Evolutionary conservation across 2,797 vertebrate species (phyloP).

Genomic region (Sternarchorhynchus goeldii): DNA sequence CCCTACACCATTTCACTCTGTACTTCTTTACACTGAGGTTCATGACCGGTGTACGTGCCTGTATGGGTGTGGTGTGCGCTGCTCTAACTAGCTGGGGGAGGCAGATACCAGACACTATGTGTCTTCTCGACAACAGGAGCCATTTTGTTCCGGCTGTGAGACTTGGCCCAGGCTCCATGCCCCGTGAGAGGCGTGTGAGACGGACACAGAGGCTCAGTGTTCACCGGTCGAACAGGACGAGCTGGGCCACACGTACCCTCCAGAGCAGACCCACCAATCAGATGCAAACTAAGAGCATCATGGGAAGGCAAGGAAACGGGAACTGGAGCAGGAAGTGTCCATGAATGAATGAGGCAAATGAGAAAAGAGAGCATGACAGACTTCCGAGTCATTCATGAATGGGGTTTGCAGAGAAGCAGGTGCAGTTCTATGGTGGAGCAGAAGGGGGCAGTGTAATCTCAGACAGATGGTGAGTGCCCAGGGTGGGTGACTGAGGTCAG

Average conservation of each 20-base stretch:
- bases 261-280: background rate
- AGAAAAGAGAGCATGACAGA: background rate
- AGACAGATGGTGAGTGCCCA: constrained; percentile 6
- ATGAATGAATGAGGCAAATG: background rate
- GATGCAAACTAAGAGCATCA: background rate
- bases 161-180: constrained; percentile 10
- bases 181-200: background rate
- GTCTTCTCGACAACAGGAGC: constrained; percentile 22
- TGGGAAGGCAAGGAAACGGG: background rate
- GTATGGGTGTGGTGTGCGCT: background rate
- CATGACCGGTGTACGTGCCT: background rate
- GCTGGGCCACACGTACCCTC: constrained; percentile 7
- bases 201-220: constrained; percentile 17
- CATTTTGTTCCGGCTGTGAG: constrained; percentile 10
- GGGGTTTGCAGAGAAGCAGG: background rate
- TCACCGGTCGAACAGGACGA: background rate
- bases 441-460: constrained; percentile 44
- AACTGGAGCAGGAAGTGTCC: background rate
- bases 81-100: background rate
- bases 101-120: background rate
- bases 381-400: background rate
- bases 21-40: background rate
- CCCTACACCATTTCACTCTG: background rate
- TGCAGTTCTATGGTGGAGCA: constrained; percentile 19
- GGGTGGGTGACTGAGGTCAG: constrained; percentile 18